Evolutionary conservation across 2,113 vertebrate species (phyloP).

Genomic region (Ameiurus melas): DNA sequence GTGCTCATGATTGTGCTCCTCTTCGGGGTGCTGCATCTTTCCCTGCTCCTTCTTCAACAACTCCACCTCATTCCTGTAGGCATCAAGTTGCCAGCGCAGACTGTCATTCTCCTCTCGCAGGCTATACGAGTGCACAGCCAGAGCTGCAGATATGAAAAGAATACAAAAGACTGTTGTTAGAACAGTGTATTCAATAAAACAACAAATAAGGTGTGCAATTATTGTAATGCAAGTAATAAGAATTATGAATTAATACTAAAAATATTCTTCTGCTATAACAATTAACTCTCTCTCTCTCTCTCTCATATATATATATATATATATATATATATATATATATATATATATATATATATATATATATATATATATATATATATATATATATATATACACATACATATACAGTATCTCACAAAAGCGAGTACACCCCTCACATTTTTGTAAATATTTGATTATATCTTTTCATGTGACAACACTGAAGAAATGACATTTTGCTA

Average conservation of each 20-base stretch:
- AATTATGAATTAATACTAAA: not conserved
- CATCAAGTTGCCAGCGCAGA: conserved; percentile 94
- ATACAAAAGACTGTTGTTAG: not conserved
- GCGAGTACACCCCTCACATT: too few species aligned
- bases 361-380: too few species aligned
- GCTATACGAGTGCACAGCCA: conserved; percentile 81
- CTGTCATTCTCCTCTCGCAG: conserved; percentile 95
- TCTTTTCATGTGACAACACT: too few species aligned
- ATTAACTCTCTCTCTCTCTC: too few species aligned
- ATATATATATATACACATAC: too few species aligned
- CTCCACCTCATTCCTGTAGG: conserved; percentile 93
- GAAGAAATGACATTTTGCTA: too few species aligned
- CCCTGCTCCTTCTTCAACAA: conserved; percentile 89
- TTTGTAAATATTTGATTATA: too few species aligned
- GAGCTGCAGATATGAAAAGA: conserved; percentile 65
- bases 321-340: too few species aligned
- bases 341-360: too few species aligned
- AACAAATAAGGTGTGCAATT: not conserved
- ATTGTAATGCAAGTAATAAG: not conserved
- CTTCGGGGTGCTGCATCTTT: conserved; percentile 75
- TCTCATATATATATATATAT: too few species aligned
- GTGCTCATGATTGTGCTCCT: conserved; percentile 79
- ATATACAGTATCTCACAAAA: too few species aligned
- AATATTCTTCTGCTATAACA: not conserved
- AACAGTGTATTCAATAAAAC: not conserved